These are phyloP conservation scores for Hirtodrosophila alboralis DNA, from an alignment of 2,888 invertebrate genomes.

Conservation along the genomic window DNA sequence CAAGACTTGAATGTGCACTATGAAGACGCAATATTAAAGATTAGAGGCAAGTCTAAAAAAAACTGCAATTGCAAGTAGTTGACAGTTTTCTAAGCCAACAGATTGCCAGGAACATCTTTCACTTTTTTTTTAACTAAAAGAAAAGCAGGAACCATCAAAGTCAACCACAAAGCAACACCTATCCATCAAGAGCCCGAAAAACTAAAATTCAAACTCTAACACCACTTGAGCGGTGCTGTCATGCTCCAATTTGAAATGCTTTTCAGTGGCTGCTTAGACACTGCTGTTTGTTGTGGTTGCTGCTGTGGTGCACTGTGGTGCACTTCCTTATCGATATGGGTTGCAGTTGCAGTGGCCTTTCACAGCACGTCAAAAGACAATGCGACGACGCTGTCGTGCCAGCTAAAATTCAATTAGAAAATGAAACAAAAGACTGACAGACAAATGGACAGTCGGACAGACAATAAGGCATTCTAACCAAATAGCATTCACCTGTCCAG, in stretches of 20 bases:
- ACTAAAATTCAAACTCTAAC: slow-evolving; percentile 5
- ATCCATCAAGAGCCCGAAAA: slow-evolving; percentile 58
- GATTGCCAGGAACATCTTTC: too few species aligned
- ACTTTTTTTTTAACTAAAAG: slow-evolving; percentile 3
- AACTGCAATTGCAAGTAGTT: too few species aligned
- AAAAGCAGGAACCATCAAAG: slow-evolving; percentile 24
- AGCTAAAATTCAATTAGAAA: slow-evolving; percentile 69
- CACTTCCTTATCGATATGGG: slow-evolving; percentile 30
- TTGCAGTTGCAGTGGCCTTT: slow-evolving; percentile 21
- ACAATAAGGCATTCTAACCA: slow-evolving; percentile 64
- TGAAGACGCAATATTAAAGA: not conserved
- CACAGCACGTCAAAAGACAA: slow-evolving; percentile 34
- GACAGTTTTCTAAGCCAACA: too few species aligned
- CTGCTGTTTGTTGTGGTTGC: not conserved
- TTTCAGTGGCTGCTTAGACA: slow-evolving; percentile 64
- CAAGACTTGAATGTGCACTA: slow-evolving; percentile 1
- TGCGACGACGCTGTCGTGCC: slow-evolving; percentile 40
- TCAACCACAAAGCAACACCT: slow-evolving; percentile 52
- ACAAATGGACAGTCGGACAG: slow-evolving; percentile 5
- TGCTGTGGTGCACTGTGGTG: slow-evolving; percentile 11
- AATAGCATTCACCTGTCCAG: slow-evolving; percentile 73
- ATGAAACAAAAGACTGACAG: slow-evolving; percentile 33
- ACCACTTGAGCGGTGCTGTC: slow-evolving; percentile 39
- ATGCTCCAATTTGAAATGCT: slow-evolving; percentile 71
- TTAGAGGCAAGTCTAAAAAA: too few species aligned